phyloP scores from a whole-genome alignment of 2,797 vertebrate species.

The Enteromius mattozi region DNA sequence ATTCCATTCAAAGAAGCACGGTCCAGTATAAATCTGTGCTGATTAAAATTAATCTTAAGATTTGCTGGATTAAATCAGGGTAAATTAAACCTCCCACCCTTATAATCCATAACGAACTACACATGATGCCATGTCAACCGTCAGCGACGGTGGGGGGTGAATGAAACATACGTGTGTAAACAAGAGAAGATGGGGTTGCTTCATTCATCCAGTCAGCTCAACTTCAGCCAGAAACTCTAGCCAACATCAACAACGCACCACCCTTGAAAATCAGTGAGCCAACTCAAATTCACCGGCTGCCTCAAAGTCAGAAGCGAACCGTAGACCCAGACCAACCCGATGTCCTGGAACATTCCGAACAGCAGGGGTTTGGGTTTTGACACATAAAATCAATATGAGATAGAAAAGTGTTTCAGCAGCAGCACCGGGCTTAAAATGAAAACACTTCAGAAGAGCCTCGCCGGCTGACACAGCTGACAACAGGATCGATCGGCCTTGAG shows the following conservation, averaged over 20 bases:
- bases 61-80: background rate
- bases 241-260: slow-evolving; percentile 53
- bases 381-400: slow-evolving; percentile 81
- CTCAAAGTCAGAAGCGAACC: slow-evolving; percentile 57
- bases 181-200: slow-evolving; percentile 1
- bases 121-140: slow-evolving; percentile 72
- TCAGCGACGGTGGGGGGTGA: slow-evolving; percentile 62
- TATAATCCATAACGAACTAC: slow-evolving; percentile 78
- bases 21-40: background rate
- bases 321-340: slow-evolving; percentile 68
- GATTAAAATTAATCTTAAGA: background rate
- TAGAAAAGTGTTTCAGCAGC: slow-evolving; percentile 71
- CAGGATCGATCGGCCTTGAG: slow-evolving; percentile 76
- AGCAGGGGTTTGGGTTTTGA: slow-evolving; percentile 78
- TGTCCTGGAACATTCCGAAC: slow-evolving; percentile 74
- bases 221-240: slow-evolving; percentile 48
- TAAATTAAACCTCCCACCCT: slow-evolving; percentile 72
- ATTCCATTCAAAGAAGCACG: slow-evolving; percentile 64
- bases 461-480: slow-evolving; percentile 75
- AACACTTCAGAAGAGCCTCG: slow-evolving; percentile 79
- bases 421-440: slow-evolving; percentile 72
- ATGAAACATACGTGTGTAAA: background rate
- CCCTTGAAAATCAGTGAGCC: slow-evolving; percentile 58
- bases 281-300: slow-evolving; percentile 48
- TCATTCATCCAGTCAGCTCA: slow-evolving; percentile 40